Evolutionary conservation across 2,113 vertebrate species (phyloP).

Genomic region (Macrotis lagotis): DNA sequence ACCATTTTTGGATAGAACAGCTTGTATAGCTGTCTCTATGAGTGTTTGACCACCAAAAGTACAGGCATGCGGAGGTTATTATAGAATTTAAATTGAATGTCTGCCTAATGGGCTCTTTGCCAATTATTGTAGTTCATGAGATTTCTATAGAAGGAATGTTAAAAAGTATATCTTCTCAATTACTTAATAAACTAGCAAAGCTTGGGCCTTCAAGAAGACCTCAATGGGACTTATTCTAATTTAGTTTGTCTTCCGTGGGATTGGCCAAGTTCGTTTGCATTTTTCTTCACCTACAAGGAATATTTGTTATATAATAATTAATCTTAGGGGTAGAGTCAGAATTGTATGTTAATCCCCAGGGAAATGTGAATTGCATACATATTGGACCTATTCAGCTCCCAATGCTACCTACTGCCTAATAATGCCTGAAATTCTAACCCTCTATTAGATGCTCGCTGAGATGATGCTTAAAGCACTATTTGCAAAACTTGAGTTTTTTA

Average conservation of each 20-base stretch:
- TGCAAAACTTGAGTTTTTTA: constrained; percentile 56
- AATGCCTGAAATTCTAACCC: constrained; percentile 40
- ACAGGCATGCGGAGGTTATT: constrained; percentile 19
- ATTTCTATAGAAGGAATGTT: constrained; percentile 47
- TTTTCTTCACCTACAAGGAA: constrained; percentile 17
- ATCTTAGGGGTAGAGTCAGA: constrained; percentile 50
- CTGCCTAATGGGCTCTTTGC: constrained; percentile 34
- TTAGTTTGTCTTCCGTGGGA: background rate
- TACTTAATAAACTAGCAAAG: constrained; percentile 52
- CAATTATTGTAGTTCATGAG: constrained; percentile 33
- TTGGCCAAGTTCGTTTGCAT: constrained; percentile 34
- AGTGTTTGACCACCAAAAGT: constrained; percentile 34
- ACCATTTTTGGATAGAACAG: background rate
- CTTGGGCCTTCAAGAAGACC: constrained; percentile 12
- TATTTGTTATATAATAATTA: constrained; percentile 37
- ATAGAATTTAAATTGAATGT: constrained; percentile 52
- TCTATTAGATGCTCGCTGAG: background rate
- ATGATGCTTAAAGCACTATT: constrained; percentile 56
- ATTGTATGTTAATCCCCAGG: constrained; percentile 8
- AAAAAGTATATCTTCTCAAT: constrained; percentile 37
- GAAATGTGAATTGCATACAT: background rate
- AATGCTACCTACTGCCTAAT: constrained; percentile 18
- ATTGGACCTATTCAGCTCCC: constrained; percentile 21
- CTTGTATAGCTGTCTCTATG: constrained; percentile 1
- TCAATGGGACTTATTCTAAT: background rate